These are phyloP conservation scores for Erethizon dorsatum DNA, from an alignment of 2,797 vertebrate genomes.

Conservation along the genomic window DNA sequence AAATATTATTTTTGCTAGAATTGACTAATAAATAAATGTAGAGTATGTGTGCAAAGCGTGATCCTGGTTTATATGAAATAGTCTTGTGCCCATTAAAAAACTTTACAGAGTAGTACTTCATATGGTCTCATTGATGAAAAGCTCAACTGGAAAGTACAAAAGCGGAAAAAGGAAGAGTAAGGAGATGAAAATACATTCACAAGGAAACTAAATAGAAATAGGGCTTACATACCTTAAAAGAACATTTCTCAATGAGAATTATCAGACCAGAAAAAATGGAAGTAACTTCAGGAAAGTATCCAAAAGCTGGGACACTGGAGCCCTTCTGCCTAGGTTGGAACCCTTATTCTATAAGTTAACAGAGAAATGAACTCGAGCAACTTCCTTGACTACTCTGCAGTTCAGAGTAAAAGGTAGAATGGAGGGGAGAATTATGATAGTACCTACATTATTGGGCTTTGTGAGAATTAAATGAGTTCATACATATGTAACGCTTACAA, in stretches of 20 bases:
- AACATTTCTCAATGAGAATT: not conserved
- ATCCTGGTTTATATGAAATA: not conserved
- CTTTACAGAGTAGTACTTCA: not conserved
- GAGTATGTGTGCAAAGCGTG: not conserved
- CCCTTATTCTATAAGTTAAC: not conserved
- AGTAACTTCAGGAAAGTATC: not conserved
- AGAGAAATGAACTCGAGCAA: not conserved
- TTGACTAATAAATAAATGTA: not conserved
- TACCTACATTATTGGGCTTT: not conserved
- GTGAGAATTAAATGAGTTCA: not conserved
- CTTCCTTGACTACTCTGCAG: not conserved
- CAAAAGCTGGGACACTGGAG: not conserved
- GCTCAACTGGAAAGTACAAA: not conserved
- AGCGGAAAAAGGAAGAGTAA: not conserved
- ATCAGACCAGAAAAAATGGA: not conserved
- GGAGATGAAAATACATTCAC: not conserved
- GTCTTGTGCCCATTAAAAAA: not conserved
- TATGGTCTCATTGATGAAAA: not conserved
- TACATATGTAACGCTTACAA: not conserved
- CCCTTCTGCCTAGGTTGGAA: not conserved
- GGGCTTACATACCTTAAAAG: not conserved
- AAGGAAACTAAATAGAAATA: constrained; percentile 19
- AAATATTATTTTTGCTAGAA: not conserved
- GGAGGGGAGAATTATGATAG: not conserved
- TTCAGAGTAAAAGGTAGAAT: not conserved